A percentile compares a stretch with the other conserved stretches of the same genome.
These are phyloP conservation scores for Dynastes tityus DNA, from an alignment of 2,888 invertebrate genomes.

Conservation along the genomic window DNA sequence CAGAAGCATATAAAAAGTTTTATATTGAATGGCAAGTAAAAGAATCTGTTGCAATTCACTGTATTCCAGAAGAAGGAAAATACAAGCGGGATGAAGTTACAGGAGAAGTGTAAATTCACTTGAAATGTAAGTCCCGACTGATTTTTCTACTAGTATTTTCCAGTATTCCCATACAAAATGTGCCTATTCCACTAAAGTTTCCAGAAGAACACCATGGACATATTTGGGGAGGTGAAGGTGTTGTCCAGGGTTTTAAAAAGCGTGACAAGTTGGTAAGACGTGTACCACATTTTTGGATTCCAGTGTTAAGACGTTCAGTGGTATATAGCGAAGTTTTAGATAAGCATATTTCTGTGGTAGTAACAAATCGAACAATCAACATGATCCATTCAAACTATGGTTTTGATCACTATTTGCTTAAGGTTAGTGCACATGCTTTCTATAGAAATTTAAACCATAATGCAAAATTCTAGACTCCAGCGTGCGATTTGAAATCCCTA, in stretches of 20 bases:
- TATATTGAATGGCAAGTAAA: conserved; percentile 87
- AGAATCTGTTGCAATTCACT: conserved; percentile 77
- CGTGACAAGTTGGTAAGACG: conserved; percentile 75
- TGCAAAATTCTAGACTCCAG: conserved; percentile 79
- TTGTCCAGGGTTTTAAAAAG: conserved; percentile 90
- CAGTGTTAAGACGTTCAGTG: conserved; percentile 83
- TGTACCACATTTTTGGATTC: conserved; percentile 92
- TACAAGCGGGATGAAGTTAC: conserved; percentile 83
- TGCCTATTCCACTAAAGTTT: conserved; percentile 82
- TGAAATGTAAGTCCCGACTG: conserved; percentile 11
- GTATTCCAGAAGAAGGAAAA: conserved; percentile 81
- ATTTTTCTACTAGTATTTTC: conserved; percentile 9
- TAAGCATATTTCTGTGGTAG: conserved; percentile 84
- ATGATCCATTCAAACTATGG: conserved; percentile 93
- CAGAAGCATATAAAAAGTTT: conserved; percentile 88
- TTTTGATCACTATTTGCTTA: conserved; percentile 94
- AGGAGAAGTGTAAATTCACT: conserved; percentile 76
- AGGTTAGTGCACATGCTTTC: conserved; percentile 71
- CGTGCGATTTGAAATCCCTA: conserved; percentile 91
- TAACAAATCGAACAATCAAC: conserved; percentile 88
- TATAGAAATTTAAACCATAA: no score
- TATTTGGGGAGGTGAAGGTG: conserved; percentile 97
- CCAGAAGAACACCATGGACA: conserved; percentile 88
- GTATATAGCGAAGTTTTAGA: conserved; percentile 94
- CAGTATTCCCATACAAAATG: conserved; percentile 81